Percentiles rank a stretch among this genome's conserved stretches.
Evolutionary conservation across 2,113 vertebrate genomes (phyloP).

Genomic region (Phoxinus phoxinus): DNA sequence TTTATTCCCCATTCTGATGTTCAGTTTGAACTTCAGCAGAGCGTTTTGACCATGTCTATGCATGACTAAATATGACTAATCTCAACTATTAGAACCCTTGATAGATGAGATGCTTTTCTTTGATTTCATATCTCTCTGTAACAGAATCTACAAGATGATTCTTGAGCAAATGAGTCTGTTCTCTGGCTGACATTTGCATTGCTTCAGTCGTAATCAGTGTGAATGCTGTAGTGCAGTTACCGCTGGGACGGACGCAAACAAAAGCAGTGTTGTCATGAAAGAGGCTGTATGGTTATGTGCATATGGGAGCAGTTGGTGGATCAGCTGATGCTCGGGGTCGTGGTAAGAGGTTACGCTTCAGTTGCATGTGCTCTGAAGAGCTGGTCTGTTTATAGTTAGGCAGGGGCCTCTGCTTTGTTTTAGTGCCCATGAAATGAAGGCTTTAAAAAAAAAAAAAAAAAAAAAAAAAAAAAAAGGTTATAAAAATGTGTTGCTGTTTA

Average conservation of each 20-base stretch:
- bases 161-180: background rate
- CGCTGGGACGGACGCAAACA: background rate
- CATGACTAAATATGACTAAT: too few relatives aligned
- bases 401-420: background rate
- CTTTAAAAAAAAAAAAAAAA: too few relatives aligned
- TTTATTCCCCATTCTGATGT: too few relatives aligned
- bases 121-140: background rate
- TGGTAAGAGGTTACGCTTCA: background rate
- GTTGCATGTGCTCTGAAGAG: constrained; percentile 36
- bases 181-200: background rate
- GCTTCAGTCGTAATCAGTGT: background rate
- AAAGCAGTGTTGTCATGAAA: constrained; percentile 31
- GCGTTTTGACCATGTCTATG: too few relatives aligned
- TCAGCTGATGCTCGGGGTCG: constrained; percentile 36
- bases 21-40: too few relatives aligned
- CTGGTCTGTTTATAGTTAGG: constrained; percentile 5
- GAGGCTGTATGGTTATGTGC: constrained; percentile 35
- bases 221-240: background rate
- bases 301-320: constrained; percentile 16
- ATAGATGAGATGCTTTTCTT: too few relatives aligned
- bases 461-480: too few relatives aligned
- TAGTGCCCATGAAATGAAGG: background rate
- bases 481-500: too few relatives aligned
- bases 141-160: background rate
- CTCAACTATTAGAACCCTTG: background rate